phyloP scores from a whole-genome alignment of 1,140 invertebrate genomes.

The Drosophila teissieri region DNA sequence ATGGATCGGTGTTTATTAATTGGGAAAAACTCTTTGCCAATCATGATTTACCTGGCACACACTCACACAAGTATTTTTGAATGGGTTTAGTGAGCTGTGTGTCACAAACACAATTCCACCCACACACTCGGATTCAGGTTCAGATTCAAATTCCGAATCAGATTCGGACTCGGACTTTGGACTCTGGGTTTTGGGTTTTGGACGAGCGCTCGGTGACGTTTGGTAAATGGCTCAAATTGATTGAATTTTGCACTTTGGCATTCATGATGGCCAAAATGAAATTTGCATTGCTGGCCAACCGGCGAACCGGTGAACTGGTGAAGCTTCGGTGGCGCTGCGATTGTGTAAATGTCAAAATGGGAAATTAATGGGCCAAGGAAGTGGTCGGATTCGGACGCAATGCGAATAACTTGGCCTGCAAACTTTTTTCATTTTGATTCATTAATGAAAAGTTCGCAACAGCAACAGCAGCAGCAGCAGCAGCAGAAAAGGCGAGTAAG shows the following conservation, averaged over 20 bases:
- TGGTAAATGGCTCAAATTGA: conserved; percentile 79
- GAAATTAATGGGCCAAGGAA: conserved; percentile 54
- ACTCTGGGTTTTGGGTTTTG: background rate
- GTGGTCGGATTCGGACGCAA: conserved; percentile 18
- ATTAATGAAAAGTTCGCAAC: conserved; percentile 47
- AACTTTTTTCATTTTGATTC: conserved; percentile 53
- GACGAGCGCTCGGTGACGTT: conserved; percentile 55
- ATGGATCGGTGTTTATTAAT: conserved; percentile 37
- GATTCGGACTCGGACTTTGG: conserved; percentile 30
- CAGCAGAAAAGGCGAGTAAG: conserved; percentile 38
- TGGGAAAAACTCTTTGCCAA: conserved; percentile 41
- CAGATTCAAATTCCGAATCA: conserved; percentile 25
- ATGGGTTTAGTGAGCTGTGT: conserved; percentile 20
- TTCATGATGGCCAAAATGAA: conserved; percentile 74
- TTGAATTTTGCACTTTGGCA: conserved; percentile 80
- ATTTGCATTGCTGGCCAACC: conserved; percentile 53
- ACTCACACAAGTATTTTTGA: conserved; percentile 43
- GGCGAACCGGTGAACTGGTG: background rate
- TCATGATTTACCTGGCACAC: conserved; percentile 38
- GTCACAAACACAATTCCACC: conserved; percentile 40
- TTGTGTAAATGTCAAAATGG: conserved; percentile 51
- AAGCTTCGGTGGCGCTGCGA: conserved; percentile 10
- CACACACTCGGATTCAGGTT: conserved; percentile 33
- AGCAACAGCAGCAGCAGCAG: conserved; percentile 6
- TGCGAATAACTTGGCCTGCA: conserved; percentile 26